Evolutionary conservation across 2,888 invertebrate species (phyloP), one percentile per base, ranked within the genome.

Genomic region (Galerucella calmariensis): DNA sequence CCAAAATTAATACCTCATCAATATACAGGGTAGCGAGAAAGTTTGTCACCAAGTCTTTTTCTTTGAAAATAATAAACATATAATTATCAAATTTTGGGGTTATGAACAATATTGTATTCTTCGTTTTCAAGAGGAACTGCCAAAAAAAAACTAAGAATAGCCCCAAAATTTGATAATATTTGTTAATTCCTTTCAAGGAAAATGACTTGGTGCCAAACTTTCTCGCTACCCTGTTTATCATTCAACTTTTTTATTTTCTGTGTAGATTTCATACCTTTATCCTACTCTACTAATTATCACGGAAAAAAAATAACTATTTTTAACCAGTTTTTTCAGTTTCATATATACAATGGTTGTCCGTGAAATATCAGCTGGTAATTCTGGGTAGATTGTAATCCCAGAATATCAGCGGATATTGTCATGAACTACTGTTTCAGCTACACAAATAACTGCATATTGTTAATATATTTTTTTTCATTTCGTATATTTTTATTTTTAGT

Each of bases 301-400:
- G 71, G 4, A 27, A 35, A 41, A 12, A 67, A 44, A 35, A 24
- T 77, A 70, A 69, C 72, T 66, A 56, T 56, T 68, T 67, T 61
- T 74, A 53, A 74, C 69, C 62, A 75, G 61, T 73, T 72, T 27
- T 79, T 79, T 75, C 78, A 79, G 79, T 79, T 69, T 77, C 71
- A 79, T 73, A 62, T 56, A 65, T 11, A 14, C 63, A 74, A 81
- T 84, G 84, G 84, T 82, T 83, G 85, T 85, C 86, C 90, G 90
- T 90, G 91, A 95, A 97, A 97, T 97, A 97, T 97, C 97, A 97
- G 96, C 96, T 96, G 96, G 97, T 97, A 97, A 97, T 97, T 96
- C 95, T 95, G 95, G 95, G 94, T 91, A 75, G 84, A 88, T 88
- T 86, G 12, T 87, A 86, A 86, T 89, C 93, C 93, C 95, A 95